Evolutionary conservation across 2,113 vertebrate species (phyloP), one percentile per base, ranked within the genome.

Genomic region (Pheucticus melanocephalus): DNA sequence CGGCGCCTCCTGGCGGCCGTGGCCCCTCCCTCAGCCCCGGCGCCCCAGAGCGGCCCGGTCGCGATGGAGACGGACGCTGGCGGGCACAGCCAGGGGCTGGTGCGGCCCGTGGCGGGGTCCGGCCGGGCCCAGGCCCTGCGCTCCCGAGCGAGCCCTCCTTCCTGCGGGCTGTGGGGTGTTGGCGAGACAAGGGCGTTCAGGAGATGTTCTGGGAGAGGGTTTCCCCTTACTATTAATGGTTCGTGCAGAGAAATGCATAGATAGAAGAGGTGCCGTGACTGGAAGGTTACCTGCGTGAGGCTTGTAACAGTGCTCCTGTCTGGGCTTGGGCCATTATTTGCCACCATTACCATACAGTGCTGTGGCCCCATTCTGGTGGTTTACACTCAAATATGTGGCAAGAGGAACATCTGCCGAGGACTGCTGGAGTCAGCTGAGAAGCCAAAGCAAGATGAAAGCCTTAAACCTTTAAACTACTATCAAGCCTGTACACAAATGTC

Each of bases 181-280:
- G 54, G 45, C 3, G 3, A 21, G 23, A 12, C 19, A 2, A 10
- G 7, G 51, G 33, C 19, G 0, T 11, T 8, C 44, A 0, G 35
- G 40, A 42, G 56, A 11, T 3, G 56, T 7, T 12, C 10, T 15
- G 11, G 51, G 63, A 30, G 31, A 6, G 10, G 27, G 20, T 30
- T 42, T 5, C 7, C 17, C 24, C 54, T 28, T 25, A 10, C 35
- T 16, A 1, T 9, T 5, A 6, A 22, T 10, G 51, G 28, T 6
- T 85, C 25, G 0, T 16, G 37, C 16, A 30, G 12, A 68, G 66
- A 45, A 66, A 31, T 11, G 15, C 5, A 1, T 2, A 1, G 1
- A 1, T 1, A 31, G 13, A 30, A 70, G 11, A 14, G 10, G 6
- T 20, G 1, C 5, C 3, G 20, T 9, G 11, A 24, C 25, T 5